Evolutionary conservation across 2,113 vertebrate species (phyloP).

Genomic region (Ophiodon elongatus): DNA sequence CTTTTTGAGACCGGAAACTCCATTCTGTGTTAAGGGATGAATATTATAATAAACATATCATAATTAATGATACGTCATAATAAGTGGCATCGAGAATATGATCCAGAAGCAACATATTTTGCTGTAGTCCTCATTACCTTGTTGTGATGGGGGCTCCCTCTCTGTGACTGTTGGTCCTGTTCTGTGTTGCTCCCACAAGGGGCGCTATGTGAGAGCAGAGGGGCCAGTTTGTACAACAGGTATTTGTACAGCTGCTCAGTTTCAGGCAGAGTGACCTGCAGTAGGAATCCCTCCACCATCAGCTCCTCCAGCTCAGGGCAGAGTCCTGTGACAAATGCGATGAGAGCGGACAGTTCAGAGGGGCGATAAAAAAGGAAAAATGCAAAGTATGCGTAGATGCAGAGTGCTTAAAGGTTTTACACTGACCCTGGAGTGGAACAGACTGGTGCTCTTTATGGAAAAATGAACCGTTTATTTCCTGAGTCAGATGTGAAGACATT

Average conservation of each 20-base stretch:
- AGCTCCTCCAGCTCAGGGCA: slow-evolving; percentile 91
- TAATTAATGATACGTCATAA: not conserved
- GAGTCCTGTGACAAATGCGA: slow-evolving; percentile 79
- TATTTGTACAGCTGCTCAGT: slow-evolving; percentile 93
- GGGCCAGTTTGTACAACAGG: slow-evolving; percentile 86
- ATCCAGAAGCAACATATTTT: not conserved
- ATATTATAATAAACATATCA: not conserved
- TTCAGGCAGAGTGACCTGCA: slow-evolving; percentile 96
- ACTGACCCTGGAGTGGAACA: slow-evolving; percentile 90
- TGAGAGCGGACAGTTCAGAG: not conserved
- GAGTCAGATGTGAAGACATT: slow-evolving; percentile 70
- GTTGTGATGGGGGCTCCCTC: slow-evolving; percentile 51
- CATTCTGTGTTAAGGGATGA: slow-evolving; percentile 72
- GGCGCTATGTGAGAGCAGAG: slow-evolving; percentile 64
- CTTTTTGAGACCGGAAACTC: slow-evolving; percentile 84
- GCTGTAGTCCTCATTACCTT: slow-evolving; percentile 53
- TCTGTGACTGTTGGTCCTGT: slow-evolving; percentile 79
- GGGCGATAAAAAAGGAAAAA: not conserved
- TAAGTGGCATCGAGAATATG: not conserved
- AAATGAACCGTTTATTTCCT: slow-evolving; percentile 85
- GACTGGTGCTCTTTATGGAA: slow-evolving; percentile 89
- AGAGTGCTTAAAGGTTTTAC: not conserved
- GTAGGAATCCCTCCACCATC: slow-evolving; percentile 95
- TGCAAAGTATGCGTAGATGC: not conserved
- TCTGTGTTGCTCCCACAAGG: slow-evolving; percentile 70